Base-by-base conservation (phyloP, 2,113 vertebrate species). In the Hippotragus niger region DNA sequence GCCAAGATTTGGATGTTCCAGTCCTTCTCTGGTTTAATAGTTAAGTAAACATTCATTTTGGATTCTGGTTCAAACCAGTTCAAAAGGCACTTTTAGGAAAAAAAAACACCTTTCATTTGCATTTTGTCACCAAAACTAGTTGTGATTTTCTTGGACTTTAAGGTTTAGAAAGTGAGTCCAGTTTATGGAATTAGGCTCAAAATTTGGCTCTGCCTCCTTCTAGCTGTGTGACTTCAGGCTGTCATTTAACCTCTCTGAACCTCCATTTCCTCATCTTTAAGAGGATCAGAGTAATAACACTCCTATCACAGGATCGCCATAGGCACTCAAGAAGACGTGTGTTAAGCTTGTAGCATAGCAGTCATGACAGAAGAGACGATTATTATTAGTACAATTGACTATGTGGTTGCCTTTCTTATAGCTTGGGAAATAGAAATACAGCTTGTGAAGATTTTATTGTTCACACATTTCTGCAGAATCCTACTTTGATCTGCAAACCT, bases 1-100 rank as follows among this genome's bases (percentile, higher is more conserved):
- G 89, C 82, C 60, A 93, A 97, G n/a, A 57, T 7, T 13, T 21
- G 78, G 80, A 91, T 43, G 76, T 40, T 52, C 40, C 16, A 14
- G 80, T 53, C 43, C 64, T 47, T 57, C 92, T 81, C 82, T 33
- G 40, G 45, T 90, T 95, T 91, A 88, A 50, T 6, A 57, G 94
- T 55, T 78, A 45, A 82, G 82, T 88, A 45, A 60, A 64, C 11
- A 23, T 58, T 96, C 90, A n/a, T 47, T 91, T 78, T 67, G 64
- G 94, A 87, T 60, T 91, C 81, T 52, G 43, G 90, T 50, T 85
- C 85, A 82, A 94, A 82, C 76, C 43, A 52, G 47, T 47, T 82
- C 82, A 71, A 87, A 55, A 94, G 74, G 88, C 5, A 31, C 92
- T 94, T 80, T 83, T 21, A 91, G 91, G 90, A 80, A 78, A 96